phyloP scores from a whole-genome alignment of 2,888 invertebrate species.

The Drosophila nr. perissopoda region DNA sequence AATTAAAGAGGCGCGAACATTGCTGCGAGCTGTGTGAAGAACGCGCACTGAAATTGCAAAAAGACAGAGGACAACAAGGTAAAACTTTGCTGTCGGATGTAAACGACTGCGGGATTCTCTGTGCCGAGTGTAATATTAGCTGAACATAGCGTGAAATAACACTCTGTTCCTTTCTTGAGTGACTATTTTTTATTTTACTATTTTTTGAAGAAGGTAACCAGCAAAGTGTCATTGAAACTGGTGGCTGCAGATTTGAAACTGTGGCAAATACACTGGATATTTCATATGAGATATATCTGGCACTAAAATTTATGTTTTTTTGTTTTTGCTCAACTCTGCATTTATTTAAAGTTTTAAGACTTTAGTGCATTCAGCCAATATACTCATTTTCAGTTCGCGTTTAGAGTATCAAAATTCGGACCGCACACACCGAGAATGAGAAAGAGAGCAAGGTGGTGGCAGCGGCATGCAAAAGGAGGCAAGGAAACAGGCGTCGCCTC shows the following conservation, averaged over 20 bases:
- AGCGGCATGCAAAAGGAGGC: slow-evolving; percentile 1
- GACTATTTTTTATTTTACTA: background rate
- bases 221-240: background rate
- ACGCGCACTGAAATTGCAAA: slow-evolving; percentile 31
- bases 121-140: background rate
- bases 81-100: background rate
- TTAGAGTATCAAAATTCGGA: slow-evolving; percentile 25
- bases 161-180: background rate
- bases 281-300: background rate
- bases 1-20: slow-evolving; percentile 79
- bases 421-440: slow-evolving; percentile 39
- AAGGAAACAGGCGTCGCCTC: slow-evolving; percentile 35
- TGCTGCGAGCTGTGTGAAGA: slow-evolving; percentile 67
- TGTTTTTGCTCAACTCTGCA: background rate
- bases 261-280: background rate
- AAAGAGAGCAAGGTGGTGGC: background rate
- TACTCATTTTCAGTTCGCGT: background rate
- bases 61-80: slow-evolving; percentile 5
- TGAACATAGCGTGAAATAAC: background rate
- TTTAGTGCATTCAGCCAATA: background rate
- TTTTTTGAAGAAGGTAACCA: background rate
- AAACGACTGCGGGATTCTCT: background rate
- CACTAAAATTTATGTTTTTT: background rate
- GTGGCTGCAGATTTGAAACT: background rate
- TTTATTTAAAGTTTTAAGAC: background rate